phyloP scores from a whole-genome alignment of 2,113 vertebrate species.

The Dicentrarchus labrax region DNA sequence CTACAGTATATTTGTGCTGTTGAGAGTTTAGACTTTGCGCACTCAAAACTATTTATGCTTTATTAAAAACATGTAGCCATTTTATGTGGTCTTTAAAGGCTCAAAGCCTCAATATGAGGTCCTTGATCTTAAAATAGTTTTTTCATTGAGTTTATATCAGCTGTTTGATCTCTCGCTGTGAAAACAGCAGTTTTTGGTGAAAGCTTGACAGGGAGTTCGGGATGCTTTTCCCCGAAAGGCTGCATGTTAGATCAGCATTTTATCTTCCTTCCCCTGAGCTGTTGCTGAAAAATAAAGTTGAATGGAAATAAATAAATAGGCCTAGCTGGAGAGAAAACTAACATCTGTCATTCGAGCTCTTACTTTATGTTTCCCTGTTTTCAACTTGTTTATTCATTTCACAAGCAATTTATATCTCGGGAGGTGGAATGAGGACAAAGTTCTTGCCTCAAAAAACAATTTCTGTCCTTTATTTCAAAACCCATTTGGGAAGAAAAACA shows the following conservation, averaged over 20 bases:
- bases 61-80: constrained; percentile 18
- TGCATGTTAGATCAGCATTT: constrained; percentile 35
- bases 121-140: constrained; percentile 55
- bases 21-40: constrained; percentile 10
- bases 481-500: constrained; percentile 10
- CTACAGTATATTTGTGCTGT: neutral
- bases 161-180: constrained; percentile 46
- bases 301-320: constrained; percentile 43
- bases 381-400: constrained; percentile 17
- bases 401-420: neutral
- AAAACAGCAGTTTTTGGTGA: constrained; percentile 42
- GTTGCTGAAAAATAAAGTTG: constrained; percentile 34
- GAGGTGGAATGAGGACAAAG: neutral
- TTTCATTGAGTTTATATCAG: constrained; percentile 25
- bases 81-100: neutral
- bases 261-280: constrained; percentile 38
- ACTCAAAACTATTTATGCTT: constrained; percentile 16
- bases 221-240: constrained; percentile 40
- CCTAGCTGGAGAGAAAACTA: constrained; percentile 15
- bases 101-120: constrained; percentile 18
- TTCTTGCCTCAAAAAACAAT: neutral
- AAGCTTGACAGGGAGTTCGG: constrained; percentile 51
- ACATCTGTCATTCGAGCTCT: constrained; percentile 16
- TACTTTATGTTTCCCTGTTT: constrained; percentile 8
- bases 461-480: constrained; percentile 3